Base-by-base conservation (phyloP, 1,140 invertebrate genomes). In the Aphis gossypii region DNA sequence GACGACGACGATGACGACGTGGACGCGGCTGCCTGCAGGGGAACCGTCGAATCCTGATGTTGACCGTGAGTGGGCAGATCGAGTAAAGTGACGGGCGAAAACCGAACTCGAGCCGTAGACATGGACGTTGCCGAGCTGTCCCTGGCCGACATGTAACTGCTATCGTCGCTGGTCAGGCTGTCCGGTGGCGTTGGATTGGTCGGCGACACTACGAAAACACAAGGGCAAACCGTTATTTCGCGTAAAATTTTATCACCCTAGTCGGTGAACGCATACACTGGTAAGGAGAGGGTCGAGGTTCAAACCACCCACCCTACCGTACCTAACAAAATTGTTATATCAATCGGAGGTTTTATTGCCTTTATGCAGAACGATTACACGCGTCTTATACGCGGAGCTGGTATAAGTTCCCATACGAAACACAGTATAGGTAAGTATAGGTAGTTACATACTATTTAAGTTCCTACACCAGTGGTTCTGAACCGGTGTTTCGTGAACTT, bases 161-260 rank as follows among this genome's bases (percentile, higher is more conserved):
- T 97, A 94, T 98, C 97, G 91, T 98, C 98, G 94, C 97, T 98
- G 0, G 97, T 97, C 30, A 98, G 94, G 94, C 97, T 98, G 94
- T 98, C 98, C 0, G 97, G 97, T 0, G 98, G 97, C 5, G 98
- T 98, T n/a, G 97, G 97, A 95, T 98, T 98, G 4, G 97, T 98
- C 48, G 97, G 97, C 0, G 97, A 98, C n/a, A 95, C 94, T 94
- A 35, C 60, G 4, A n/a, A 11, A 4, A 76, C n/a, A 5, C 6
- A 14, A 14, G 14, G 5, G 60, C 5, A 14, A 76, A 76, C 5
- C 60, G 30, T 76, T 76, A 76, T n/a, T 76, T 76, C 5, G 4
- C 30, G 30, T 76, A n/a, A 76, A 68, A 76, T n/a, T n/a, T 68
- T 1, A 68, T n/a, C 30, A 6, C 60, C 11, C 60, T 68, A 18